Base-by-base conservation (phyloP, 2,888 invertebrate species). In the Nomada flava region DNA sequence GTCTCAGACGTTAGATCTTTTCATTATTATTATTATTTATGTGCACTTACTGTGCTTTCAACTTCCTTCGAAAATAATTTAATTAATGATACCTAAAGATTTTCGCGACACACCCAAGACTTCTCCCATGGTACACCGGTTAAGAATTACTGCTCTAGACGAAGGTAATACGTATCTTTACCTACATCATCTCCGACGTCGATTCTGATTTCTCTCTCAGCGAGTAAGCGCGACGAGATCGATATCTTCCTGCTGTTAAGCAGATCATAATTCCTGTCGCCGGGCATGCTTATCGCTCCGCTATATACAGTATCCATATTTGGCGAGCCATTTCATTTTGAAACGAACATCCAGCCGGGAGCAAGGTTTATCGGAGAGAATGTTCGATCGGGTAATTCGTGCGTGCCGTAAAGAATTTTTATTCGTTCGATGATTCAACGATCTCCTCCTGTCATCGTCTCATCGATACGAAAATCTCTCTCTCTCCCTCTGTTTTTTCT, bases 181-280 rank as follows among this genome's bases (percentile, higher is more conserved):
- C 52, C 65, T 50, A 52, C 29, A 65, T 52, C 5, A 7, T 57
- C 42, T 15, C 53, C 60, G 47, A 53, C 23, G 55, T 13, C 44
- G 70, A 71, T 71, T 47, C 71, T 67, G 71, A 47, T 70, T 62
- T 67, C 26, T 64, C 57, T 50, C 67, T 36, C 76, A 20, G 15
- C 42, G 55, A 53, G 57, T 63, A 57, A 69, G 26, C 52, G 36
- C 29, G 11, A 57, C 29, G 44, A 59, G 75, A 75, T 70, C 44
- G 69, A 64, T 65, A 47, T 70, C 76, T 23, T 70, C 59, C 62
- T 53, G 23, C 50, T 26, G 15, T 42, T 59, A 47, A 70, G 59
- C 69, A 47, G 59, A 59, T 70, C 59, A 29, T 42, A 68, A 68
- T 70, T 59, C 44, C 44, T 59, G n/a, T 59, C 36, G n/a, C 26